These are phyloP conservation scores for Ondatra zibethicus DNA, from an alignment of 2,113 vertebrate genomes.

Conservation along the genomic window DNA sequence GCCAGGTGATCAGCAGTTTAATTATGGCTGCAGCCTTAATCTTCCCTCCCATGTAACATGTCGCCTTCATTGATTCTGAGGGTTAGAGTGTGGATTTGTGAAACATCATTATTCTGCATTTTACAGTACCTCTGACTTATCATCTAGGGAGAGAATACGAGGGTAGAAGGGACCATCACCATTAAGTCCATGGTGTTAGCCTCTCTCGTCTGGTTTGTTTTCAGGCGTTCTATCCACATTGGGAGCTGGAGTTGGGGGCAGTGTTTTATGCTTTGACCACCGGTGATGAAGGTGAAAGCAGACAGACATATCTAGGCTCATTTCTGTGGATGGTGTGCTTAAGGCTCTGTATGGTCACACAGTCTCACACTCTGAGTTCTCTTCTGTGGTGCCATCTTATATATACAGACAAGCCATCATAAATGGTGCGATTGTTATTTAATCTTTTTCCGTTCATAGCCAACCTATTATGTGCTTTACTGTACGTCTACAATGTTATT, in stretches of 20 bases:
- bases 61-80: not conserved
- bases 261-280: not conserved
- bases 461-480: not conserved
- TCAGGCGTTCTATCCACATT: not conserved
- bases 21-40: not conserved
- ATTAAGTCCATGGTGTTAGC: slow-evolving; percentile 6
- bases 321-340: not conserved
- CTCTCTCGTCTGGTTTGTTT: not conserved
- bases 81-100: not conserved
- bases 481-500: not conserved
- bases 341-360: not conserved
- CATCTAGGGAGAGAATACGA: not conserved
- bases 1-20: not conserved
- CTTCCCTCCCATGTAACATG: not conserved
- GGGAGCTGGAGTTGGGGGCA: not conserved
- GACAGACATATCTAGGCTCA: not conserved
- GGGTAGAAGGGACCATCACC: not conserved
- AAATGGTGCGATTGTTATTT: not conserved
- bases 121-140: not conserved
- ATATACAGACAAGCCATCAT: not conserved
- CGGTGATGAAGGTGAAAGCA: slow-evolving; percentile 5
- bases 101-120: not conserved
- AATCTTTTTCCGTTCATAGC: not conserved
- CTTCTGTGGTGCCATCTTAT: not conserved
- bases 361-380: slow-evolving; percentile 3